phyloP scores from a whole-genome alignment of 2,113 vertebrate species.

The Mustelus asterias region DNA sequence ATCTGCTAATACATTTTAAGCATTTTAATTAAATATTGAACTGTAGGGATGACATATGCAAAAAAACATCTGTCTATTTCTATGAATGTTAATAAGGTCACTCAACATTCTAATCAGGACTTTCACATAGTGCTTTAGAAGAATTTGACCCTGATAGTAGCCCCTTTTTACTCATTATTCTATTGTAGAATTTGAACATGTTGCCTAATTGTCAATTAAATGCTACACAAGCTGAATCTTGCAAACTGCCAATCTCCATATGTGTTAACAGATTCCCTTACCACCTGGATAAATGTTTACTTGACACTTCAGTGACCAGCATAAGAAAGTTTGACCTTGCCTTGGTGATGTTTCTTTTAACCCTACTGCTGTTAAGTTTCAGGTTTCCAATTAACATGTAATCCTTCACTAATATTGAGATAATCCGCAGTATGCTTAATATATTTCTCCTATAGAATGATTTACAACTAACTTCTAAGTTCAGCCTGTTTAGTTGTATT shows the following conservation, averaged over 20 bases:
- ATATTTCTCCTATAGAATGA: neutral
- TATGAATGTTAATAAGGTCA: neutral
- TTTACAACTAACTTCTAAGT: neutral
- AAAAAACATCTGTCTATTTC: neutral
- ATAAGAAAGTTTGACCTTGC: neutral
- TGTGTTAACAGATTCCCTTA: neutral
- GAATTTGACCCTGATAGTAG: neutral
- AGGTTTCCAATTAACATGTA: neutral
- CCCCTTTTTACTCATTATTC: neutral
- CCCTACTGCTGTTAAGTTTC: neutral
- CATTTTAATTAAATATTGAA: neutral
- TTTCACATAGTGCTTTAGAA: neutral
- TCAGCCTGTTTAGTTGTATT: neutral
- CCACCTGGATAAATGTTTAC: neutral
- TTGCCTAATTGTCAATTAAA: slow-evolving; percentile 28
- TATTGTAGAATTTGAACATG: slow-evolving; percentile 5
- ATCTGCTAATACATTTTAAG: neutral
- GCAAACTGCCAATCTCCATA: neutral
- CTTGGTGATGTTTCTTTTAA: neutral
- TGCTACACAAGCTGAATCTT: neutral
- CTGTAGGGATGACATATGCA: neutral
- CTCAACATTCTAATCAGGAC: neutral
- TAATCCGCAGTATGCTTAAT: neutral
- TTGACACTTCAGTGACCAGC: slow-evolving; percentile 9
- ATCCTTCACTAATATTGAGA: neutral